Evolutionary conservation across 2,113 vertebrate species (phyloP), one percentile per base, ranked within the genome.

Genomic region (Paramisgurnus dabryanus): DNA sequence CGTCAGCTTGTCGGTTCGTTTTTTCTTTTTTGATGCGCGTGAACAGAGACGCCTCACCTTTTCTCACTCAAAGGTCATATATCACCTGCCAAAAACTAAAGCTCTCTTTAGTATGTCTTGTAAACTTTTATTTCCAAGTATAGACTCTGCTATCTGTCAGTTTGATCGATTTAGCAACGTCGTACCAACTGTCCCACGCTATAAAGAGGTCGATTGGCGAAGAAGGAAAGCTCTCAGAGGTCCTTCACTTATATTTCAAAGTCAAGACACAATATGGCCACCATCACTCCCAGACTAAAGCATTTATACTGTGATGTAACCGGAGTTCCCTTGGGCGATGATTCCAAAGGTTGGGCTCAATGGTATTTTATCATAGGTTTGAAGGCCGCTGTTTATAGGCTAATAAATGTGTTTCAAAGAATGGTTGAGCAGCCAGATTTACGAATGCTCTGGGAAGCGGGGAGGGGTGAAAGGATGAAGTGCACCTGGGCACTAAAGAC

Each of bases 301-400:
- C 12, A 15, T 22, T 39, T 12, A 0, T 63, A 7, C n/a, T 61
- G 47, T 67, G 41, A 43, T 67, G 64, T 34, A 27, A 67, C 18
- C 12, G 11, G 53, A 68, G 50, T 43, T 64, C 50, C 67, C 45
- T 47, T 60, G 50, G 50, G 47, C 58, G 40, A 4, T 57, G 84
- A 87, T 77, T 92, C 80, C 86, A 91, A 92, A 91, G 90, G 90
- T 91, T 68, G 27, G n/a, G 13, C 39, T 13, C 43, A 55, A 39
- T 0, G 49, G 75, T 27, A 61, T 57, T 85, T 87, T 85, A 90
- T 89, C 84, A 78, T 69, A 6, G 70, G 55, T 66, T 22, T 79
- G 82, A 85, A 85, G 85, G 83, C 58, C 84, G 81, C 61, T 80
- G 5, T 89, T 91, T 90, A 89, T 88, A 39, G 84, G 18, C 58